Evolutionary conservation across 1,140 invertebrate species (phyloP), one percentile per base, ranked within the genome.

Genomic region (Sarcophaga peregrina): DNA sequence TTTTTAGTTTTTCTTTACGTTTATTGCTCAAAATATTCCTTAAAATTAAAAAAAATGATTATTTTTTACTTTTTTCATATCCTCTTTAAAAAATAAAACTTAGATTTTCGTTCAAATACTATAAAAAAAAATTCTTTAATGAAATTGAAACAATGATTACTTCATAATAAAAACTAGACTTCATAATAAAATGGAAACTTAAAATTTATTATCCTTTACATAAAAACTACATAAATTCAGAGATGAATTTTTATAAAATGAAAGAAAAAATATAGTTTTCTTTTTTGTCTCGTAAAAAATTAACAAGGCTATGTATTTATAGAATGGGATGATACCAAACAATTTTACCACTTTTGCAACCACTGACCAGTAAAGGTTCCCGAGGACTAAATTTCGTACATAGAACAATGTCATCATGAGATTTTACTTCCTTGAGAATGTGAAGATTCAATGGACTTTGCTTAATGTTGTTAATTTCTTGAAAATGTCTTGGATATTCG

Each of bases 381-480:
- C 92, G 93, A 0, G 97, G 97, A 81, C 95, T 97, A 90, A 98
- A 98, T 91, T 96, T 97, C 81, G 96, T 96, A 88, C 96, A 96
- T 25, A 98, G 94, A n/a, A 98, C 97, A 80, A 96, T 94, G 86
- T 97, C 95, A 37, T 93, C 91, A 87, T 98, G 97, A 85, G 94
- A 94, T 80, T 94, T 91, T 85, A 94, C 95, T 8, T 93, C 93
- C 2, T 93, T 93, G 37, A 97, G 87, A 87, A 96, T 94, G 84
- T 86, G 92, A 84, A 88, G 91, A 85, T 91, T 92, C 84, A 90
- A 90, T 0, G 89, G 88, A 20, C 54, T 85, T 1, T 85, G 76
- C 74, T 90, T 89, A 85, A 85, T 90, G 90, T 17, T 85, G 82
- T 85, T 58, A 91, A 87, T 75, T 87, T 84, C 76, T 90, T 86